Evolutionary conservation across 1,140 invertebrate species (phyloP).

Genomic region (Pseudobourletiella spinata): DNA sequence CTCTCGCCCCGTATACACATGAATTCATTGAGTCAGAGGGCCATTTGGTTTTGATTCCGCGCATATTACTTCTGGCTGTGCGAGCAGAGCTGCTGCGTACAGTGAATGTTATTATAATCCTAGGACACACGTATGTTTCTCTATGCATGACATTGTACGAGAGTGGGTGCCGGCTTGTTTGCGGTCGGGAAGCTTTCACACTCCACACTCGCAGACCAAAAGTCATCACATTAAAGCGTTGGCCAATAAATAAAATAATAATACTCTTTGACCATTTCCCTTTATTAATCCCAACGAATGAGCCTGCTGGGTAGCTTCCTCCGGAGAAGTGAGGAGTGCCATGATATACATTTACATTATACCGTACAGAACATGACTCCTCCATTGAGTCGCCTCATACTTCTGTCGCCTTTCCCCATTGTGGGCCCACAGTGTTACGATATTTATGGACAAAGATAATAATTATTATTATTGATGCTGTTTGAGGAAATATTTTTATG

Average conservation of each 20-base stretch:
- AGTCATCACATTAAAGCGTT: conserved; percentile 7
- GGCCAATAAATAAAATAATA: conserved; percentile 1
- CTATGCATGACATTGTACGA: not conserved
- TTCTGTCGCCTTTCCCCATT: too few species aligned
- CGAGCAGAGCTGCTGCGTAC: not conserved
- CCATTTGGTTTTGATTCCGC: not conserved
- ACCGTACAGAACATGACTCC: too few species aligned
- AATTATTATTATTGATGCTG: too few species aligned
- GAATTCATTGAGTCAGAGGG: conserved; percentile 7
- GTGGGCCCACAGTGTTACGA: too few species aligned
- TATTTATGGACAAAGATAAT: not conserved
- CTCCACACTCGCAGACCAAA: not conserved
- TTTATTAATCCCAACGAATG: conserved; percentile 6
- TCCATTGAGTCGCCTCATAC: too few species aligned
- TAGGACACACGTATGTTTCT: not conserved
- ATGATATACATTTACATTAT: not conserved
- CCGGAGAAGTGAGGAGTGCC: not conserved
- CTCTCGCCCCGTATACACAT: not conserved
- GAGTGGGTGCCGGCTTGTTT: too few species aligned
- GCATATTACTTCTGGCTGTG: not conserved
- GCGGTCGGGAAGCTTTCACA: not conserved
- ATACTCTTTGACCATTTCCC: conserved; percentile 8
- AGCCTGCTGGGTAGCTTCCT: not conserved
- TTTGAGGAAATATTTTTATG: too few species aligned
- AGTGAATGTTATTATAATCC: not conserved